Evolutionary conservation across 2,888 invertebrate genomes (phyloP).

Genomic region (Litoditis marina): DNA sequence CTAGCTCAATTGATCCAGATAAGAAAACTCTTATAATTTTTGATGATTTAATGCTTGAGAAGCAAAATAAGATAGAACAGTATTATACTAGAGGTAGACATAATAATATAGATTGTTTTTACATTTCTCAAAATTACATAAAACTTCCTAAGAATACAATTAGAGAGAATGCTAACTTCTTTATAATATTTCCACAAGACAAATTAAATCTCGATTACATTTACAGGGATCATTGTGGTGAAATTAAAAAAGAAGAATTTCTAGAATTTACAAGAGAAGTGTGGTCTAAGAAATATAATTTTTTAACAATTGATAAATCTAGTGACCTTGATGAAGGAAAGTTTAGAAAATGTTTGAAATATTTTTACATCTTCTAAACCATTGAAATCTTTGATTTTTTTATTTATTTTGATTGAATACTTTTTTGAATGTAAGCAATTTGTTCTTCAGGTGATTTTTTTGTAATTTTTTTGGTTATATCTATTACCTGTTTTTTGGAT

Average conservation of each 20-base stretch:
- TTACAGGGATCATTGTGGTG: conserved; percentile 29
- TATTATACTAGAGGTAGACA: conserved; percentile 42
- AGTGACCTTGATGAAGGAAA: conserved; percentile 21
- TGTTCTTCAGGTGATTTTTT: conserved; percentile 14
- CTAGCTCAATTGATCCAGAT: conserved; percentile 28
- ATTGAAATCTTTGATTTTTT: neutral
- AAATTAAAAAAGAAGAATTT: conserved; percentile 32
- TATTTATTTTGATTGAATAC: neutral
- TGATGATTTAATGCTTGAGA: conserved; percentile 38
- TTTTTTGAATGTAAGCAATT: conserved; percentile 10
- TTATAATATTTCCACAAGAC: conserved; percentile 42
- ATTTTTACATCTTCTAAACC: conserved; percentile 7
- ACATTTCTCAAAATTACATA: conserved; percentile 41
- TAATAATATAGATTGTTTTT: conserved; percentile 35
- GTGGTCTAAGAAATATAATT: conserved; percentile 27
- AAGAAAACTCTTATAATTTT: conserved; percentile 40
- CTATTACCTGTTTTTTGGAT: neutral
- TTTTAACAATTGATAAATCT: conserved; percentile 36
- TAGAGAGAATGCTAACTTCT: conserved; percentile 42
- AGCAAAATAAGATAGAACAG: conserved; percentile 47
- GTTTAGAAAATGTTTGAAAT: conserved; percentile 15
- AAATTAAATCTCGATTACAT: conserved; percentile 34
- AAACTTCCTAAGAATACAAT: conserved; percentile 43
- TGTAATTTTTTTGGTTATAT: conserved; percentile 3
- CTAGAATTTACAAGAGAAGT: conserved; percentile 17